Base-by-base conservation (phyloP, 2,888 invertebrate species). In the Anticlea derivata region DNA sequence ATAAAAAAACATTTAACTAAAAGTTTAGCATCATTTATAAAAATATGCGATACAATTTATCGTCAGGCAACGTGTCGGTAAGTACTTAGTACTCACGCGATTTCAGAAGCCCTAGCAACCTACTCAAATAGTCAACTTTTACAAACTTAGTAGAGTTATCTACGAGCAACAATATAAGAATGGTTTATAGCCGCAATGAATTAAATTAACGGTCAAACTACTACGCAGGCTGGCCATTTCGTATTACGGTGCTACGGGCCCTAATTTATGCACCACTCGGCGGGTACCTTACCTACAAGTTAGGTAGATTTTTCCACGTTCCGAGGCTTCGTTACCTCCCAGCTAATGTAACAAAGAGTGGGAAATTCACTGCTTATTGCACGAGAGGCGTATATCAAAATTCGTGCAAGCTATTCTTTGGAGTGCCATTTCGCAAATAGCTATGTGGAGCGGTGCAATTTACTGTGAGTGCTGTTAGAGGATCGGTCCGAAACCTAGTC, bases 381-480 rank as follows among this genome's bases (percentile, higher is more conserved):
- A 51, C 55, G 11, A 47, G 45, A 46, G 24, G 51, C 58, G 60
- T 70, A 60, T 65, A 67, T 72, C 70, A 68, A 66, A 66, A 66
- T 69, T 70, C 62, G 65, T 54, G 60, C 60, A 58, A 48, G 62
- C 60, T 61, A 58, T 63, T 70, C 70, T 63, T 61, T 49, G 60
- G 60, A 64, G 58, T 63, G 61, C 60, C 60, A 60, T 61, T 57
- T 63, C 52, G 51, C 47, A 49, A 64, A 61, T 61, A 65, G 60
- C 61, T 66, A 52, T 58, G 55, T 46, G 31, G 63, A 63, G 66
- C 38, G 64, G 57, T 60, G 65, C 66, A 70, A 69, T 68, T 73
- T 63, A 66, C 57, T 58, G 60, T 66, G 60, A 69, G 52, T 37
- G 58, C 47, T 40, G 49, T 62, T 59, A 51, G 41, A 49, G 56